Conservation (phyloP, 2,797 vertebrate species). For the Manis javanica region DNA sequence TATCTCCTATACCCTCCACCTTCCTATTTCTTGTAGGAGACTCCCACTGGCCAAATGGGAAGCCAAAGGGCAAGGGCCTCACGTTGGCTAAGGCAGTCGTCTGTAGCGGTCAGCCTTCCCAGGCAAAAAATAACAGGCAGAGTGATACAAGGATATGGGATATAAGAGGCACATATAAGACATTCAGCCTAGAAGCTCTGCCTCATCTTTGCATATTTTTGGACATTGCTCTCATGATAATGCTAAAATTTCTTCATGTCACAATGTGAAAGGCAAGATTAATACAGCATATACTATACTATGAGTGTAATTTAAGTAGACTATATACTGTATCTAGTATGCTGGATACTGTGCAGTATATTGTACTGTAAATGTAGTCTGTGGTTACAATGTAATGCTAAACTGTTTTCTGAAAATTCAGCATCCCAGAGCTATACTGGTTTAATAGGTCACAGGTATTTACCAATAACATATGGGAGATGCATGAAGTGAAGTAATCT, state of each 20-base stretch:
- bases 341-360: neutral
- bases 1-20: neutral
- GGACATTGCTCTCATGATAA: conserved; percentile 39
- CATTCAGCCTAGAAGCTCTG: neutral
- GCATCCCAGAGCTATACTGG: neutral
- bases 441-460: conserved; percentile 27
- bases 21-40: neutral
- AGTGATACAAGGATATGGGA: neutral
- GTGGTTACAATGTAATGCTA: neutral
- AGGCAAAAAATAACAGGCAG: neutral
- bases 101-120: neutral
- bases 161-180: neutral
- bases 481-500: conserved; percentile 52
- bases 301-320: conserved; percentile 41
- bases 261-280: conserved; percentile 52
- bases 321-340: neutral
- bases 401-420: conserved; percentile 8
- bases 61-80: conserved; percentile 37
- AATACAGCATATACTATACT: neutral
- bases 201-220: conserved; percentile 24
- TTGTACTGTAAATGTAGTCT: neutral
- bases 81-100: neutral
- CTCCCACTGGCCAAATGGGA: neutral
- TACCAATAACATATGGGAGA: neutral
- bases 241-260: conserved; percentile 13